Conservation (phyloP, 1,140 invertebrate species). For the Diachasmimorpha longicaudata region DNA sequence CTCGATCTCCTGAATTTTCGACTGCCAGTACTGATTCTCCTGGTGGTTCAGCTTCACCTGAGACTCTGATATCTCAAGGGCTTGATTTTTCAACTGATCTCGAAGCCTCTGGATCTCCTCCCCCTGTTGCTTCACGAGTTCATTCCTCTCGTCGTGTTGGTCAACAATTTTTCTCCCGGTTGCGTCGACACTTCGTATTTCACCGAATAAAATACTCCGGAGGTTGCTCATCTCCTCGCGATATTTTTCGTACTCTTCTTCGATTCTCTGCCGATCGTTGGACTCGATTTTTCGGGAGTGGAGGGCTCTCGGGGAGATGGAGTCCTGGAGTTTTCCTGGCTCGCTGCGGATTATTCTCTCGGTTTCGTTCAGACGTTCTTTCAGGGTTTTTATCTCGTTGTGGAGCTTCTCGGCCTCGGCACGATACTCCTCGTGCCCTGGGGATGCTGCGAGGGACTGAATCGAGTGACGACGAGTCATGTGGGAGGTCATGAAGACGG, state of each 20-base stretch:
- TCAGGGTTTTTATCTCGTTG: conserved; percentile 66
- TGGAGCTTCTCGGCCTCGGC: conserved; percentile 65
- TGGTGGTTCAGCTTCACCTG: conserved; percentile 52
- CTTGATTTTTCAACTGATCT: conserved; percentile 48
- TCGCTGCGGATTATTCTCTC: conserved; percentile 61
- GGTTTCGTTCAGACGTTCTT: conserved; percentile 65
- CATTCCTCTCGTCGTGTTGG: conserved; percentile 9
- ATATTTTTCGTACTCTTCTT: conserved; percentile 60
- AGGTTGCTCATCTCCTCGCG: conserved; percentile 50
- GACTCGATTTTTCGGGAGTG: conserved; percentile 34
- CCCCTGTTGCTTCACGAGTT: conserved; percentile 49
- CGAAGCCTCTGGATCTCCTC: conserved; percentile 49
- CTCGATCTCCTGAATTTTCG: conserved; percentile 55
- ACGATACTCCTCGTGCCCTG: conserved; percentile 52
- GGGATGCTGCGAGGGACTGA: conserved; percentile 32
- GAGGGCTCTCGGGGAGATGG: conserved; percentile 51
- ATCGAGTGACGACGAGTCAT: conserved; percentile 49
- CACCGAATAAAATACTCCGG: conserved; percentile 47
- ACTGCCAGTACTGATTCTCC: conserved; percentile 52
- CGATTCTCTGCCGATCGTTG: conserved; percentile 45
- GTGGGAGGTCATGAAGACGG: conserved; percentile 51
- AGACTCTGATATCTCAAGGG: conserved; percentile 51
- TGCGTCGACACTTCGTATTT: conserved; percentile 41
- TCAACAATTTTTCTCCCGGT: conserved; percentile 35
- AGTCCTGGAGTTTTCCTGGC: conserved; percentile 45